Evolutionary conservation across 2,797 vertebrate species (phyloP), one percentile per base, ranked within the genome.

Genomic region (Psittacula derbiana): DNA sequence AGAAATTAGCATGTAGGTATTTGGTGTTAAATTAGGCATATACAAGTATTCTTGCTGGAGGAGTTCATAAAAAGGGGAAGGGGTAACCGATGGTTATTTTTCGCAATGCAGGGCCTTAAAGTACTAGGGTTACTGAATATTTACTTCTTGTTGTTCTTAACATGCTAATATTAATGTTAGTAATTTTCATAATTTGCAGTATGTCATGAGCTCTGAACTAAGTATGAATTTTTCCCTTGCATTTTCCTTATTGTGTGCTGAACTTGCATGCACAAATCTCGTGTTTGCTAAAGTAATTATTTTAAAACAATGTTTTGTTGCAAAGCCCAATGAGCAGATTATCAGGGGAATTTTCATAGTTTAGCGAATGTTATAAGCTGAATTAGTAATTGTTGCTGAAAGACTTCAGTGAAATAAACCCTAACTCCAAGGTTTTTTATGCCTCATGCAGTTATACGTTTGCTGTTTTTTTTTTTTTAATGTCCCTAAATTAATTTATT

Each of bases 1-100:
- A 92, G 98, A 99, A 97, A 95, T 99, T 50, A 97, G 98, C 87
- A 84, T 95, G 99, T 99, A 98, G 98, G 99, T 99, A 94, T 67
- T 95, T 28, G 41, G 6, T 64, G 16, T 78, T 80, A 49, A 86
- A 86, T 86, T 47, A 65, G 30, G 8, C 66, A 16, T 47, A 40
- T 65, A 20, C 5, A 66, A n/a, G 10, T 79, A 38, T 64, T 92
- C 85, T 76, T 64, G 18, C 40, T 85, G 79, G 44, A 44, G 66
- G 8, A 70, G 13, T 80, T 82, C 7, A 41, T 64, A 49, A 71
- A 80, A 86, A 70, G 40, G 67, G 15, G 24, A 31, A 91, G 17
- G 8, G 13, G 9, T 79, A 81, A 61, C 28, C 52, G 33, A 60
- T 24, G 12, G 25, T 62, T 58, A 16, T 53, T 66, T 89, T 84